Conservation (phyloP, 2,797 vertebrate species). For the Ptychadena robeensis region DNA sequence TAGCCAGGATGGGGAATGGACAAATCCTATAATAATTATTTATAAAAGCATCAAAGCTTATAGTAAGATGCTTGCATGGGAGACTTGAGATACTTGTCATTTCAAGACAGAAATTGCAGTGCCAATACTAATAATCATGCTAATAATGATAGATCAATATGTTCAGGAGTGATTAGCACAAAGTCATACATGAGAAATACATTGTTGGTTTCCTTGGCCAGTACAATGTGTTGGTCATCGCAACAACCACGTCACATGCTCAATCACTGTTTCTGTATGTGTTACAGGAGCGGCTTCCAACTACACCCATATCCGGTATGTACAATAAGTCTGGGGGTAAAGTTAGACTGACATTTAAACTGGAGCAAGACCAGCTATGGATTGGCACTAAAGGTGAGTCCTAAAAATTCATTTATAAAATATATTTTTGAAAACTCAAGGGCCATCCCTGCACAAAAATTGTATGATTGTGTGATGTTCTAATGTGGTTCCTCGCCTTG, state of each 20-base stretch:
- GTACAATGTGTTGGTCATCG: neutral
- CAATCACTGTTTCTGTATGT: constrained; percentile 3
- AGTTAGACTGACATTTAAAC: constrained; percentile 97
- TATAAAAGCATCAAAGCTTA: no score
- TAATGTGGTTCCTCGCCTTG: no score
- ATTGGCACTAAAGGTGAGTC: constrained; percentile 95
- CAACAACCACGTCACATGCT: neutral
- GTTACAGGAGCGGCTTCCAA: constrained; percentile 91
- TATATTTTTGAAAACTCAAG: no score
- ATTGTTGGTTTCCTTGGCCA: neutral
- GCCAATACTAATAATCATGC: no score
- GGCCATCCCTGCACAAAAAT: no score
- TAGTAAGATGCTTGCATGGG: no score
- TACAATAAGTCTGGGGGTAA: constrained; percentile 98
- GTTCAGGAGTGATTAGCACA: neutral
- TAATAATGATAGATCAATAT: no score
- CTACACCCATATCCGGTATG: constrained; percentile 97
- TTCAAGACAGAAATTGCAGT: no score
- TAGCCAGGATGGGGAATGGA: no score
- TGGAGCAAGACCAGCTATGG: constrained; percentile 99
- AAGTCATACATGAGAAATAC: neutral
- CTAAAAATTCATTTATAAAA: constrained; percentile 35
- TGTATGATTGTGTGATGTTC: no score
- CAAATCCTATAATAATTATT: no score
- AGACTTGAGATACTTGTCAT: no score